A percentile compares a stretch with the other conserved stretches of the same genome.
phyloP scores from a whole-genome alignment of 2,888 invertebrate genomes.

The Eupithecia abbreviata region DNA sequence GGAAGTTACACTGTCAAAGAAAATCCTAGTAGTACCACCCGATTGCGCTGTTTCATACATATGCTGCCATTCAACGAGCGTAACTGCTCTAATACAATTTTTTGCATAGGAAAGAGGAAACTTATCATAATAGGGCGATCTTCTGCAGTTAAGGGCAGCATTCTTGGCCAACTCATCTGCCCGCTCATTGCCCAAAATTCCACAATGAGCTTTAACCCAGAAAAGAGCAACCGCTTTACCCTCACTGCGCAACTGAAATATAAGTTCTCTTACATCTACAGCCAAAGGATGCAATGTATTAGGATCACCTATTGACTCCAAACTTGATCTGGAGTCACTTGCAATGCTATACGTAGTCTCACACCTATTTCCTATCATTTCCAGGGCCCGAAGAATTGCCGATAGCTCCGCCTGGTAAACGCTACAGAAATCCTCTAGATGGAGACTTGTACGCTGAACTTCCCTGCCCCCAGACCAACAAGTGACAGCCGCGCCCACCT shows the following conservation, averaged over 20 bases:
- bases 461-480: background rate
- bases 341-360: background rate
- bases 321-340: background rate
- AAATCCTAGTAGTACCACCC: too few relatives aligned
- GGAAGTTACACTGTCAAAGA: too few relatives aligned
- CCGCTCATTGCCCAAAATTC: background rate
- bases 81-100: too few relatives aligned
- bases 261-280: background rate
- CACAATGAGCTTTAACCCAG: background rate
- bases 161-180: background rate
- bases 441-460: background rate
- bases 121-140: background rate
- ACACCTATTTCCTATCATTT: background rate
- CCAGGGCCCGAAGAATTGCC: background rate
- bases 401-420: background rate
- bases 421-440: background rate
- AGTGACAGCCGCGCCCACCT: background rate
- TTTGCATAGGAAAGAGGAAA: too few relatives aligned
- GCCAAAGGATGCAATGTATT: background rate
- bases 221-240: background rate
- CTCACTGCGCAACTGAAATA: background rate
- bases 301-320: background rate
- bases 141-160: background rate
- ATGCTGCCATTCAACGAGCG: too few relatives aligned
- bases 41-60: too few relatives aligned